phyloP scores from a whole-genome alignment of 2,797 vertebrate species.

The Gallinago nigripennis region DNA sequence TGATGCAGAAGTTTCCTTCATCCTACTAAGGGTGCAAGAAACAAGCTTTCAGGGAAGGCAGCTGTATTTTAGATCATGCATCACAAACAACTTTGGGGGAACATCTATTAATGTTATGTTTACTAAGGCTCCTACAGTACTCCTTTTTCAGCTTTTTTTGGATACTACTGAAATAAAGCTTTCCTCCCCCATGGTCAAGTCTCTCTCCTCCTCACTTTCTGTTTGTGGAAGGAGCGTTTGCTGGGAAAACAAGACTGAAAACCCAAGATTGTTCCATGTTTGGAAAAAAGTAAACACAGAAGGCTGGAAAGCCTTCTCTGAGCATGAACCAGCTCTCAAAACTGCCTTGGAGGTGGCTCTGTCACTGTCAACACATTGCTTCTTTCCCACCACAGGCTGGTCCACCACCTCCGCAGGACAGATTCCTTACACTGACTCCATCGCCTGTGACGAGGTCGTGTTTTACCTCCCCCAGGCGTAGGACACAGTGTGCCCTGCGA shows the following conservation, averaged over 20 bases:
- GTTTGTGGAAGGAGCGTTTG: background rate
- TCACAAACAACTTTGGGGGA: background rate
- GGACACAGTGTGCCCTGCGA: fast-evolving
- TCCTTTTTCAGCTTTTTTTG: background rate
- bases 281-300: background rate
- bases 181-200: background rate
- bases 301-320: background rate
- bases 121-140: background rate
- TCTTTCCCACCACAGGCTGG: background rate
- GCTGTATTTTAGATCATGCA: background rate
- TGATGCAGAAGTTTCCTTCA: background rate
- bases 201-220: background rate
- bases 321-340: background rate
- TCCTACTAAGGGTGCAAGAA: background rate
- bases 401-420: fast-evolving
- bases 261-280: background rate
- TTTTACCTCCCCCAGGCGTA: background rate
- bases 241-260: background rate
- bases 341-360: fast-evolving
- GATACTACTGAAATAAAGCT: background rate
- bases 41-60: background rate
- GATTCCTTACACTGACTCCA: background rate
- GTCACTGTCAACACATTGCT: background rate
- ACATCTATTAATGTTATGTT: background rate
- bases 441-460: fast-evolving